phyloP scores from a whole-genome alignment of 2,888 invertebrate species.

The Drosophila diplacantha region DNA sequence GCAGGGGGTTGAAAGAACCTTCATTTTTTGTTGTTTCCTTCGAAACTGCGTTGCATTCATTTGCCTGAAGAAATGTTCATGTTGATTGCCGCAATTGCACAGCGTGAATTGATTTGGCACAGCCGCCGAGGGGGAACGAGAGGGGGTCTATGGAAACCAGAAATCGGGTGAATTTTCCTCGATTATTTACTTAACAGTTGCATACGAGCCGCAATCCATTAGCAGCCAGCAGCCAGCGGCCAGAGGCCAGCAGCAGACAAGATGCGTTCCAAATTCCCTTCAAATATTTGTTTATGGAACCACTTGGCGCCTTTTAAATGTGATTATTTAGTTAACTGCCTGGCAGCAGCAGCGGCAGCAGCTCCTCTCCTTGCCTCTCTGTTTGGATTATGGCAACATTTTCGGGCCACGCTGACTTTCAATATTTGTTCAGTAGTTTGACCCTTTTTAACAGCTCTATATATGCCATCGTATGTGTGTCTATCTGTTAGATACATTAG shows the following conservation, averaged over 20 bases:
- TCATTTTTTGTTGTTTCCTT: conserved; percentile 1
- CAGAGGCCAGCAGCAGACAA: conserved; percentile 29
- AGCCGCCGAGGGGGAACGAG: conserved; percentile 25
- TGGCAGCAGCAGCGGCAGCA: conserved; percentile 8
- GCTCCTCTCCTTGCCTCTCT: conserved; percentile 17
- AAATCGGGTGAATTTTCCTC: conserved; percentile 21
- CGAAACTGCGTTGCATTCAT: conserved; percentile 25
- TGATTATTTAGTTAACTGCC: conserved; percentile 69
- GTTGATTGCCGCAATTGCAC: conserved; percentile 49
- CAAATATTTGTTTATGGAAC: conserved; percentile 76
- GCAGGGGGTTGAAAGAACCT: conserved; percentile 18
- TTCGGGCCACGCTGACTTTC: conserved; percentile 60
- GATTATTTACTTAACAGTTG: conserved; percentile 57
- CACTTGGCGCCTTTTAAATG: conserved; percentile 77
- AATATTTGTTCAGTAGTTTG: conserved; percentile 70
- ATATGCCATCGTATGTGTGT: conserved; percentile 24
- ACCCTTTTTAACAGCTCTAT: conserved; percentile 70
- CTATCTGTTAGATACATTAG: conserved; percentile 50
- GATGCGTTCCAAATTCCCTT: conserved; percentile 40
- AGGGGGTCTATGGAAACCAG: not conserved
- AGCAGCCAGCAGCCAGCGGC: conserved; percentile 19
- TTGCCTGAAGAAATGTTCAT: conserved; percentile 11
- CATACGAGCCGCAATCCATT: conserved; percentile 39
- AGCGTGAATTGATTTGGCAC: conserved; percentile 66
- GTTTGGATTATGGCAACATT: conserved; percentile 48